These are phyloP conservation scores for Aythya baeri DNA, from an alignment of 2,113 vertebrate genomes.

Conservation along the genomic window DNA sequence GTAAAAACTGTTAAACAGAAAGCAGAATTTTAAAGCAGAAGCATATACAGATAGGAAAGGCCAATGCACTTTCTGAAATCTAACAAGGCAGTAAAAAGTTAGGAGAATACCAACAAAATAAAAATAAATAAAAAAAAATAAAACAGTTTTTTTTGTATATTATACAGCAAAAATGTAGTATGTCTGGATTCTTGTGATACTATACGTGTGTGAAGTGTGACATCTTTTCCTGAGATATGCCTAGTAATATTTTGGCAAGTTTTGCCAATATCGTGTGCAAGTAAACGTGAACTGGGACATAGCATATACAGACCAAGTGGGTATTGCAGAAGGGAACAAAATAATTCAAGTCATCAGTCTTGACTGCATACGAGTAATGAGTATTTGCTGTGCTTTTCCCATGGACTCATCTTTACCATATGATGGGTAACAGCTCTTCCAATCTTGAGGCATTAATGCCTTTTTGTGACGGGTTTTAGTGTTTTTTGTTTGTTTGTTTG, in stretches of 20 bases:
- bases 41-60: not conserved
- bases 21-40: not conserved
- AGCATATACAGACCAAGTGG: not conserved
- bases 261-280: not conserved
- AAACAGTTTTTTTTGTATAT: not conserved
- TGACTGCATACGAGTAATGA: not conserved
- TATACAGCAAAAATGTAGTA: not conserved
- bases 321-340: not conserved
- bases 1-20: not conserved
- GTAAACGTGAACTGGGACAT: not conserved
- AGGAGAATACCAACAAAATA: not conserved
- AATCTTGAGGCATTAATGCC: not conserved
- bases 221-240: not conserved
- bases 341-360: not conserved
- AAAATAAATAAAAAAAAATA: not conserved
- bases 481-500: too few relatives aligned
- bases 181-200: not conserved
- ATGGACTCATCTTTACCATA: not conserved
- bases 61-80: not conserved
- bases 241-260: not conserved
- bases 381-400: not conserved
- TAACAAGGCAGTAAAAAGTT: not conserved
- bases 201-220: not conserved
- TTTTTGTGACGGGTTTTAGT: not conserved
- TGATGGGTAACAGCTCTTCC: not conserved